A percentile compares a stretch with the other conserved stretches of the same genome.
These are phyloP conservation scores for Linurgus olivaceus DNA, from an alignment of 2,797 vertebrate genomes.

Conservation along the genomic window DNA sequence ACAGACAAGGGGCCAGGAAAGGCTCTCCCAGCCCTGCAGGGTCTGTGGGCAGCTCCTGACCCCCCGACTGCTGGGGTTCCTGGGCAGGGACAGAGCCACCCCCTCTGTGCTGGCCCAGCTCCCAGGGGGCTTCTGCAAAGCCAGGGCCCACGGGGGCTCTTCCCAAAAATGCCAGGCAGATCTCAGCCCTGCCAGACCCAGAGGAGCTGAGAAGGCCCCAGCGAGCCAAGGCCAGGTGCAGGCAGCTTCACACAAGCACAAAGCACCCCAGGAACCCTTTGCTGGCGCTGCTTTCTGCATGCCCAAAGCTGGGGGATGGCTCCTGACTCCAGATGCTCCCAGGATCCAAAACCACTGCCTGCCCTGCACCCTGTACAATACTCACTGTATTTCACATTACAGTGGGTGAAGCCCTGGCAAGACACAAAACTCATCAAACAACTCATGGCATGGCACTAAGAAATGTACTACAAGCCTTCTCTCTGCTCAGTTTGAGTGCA, in stretches of 20 bases:
- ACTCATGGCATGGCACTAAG: fast-evolving
- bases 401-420: not conserved
- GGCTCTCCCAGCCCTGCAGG: not conserved
- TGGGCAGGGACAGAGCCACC: not conserved
- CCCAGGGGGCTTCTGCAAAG: fast-evolving
- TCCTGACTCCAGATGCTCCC: not conserved
- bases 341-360: not conserved
- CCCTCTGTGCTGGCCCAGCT: not conserved
- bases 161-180: not conserved
- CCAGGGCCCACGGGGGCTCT: not conserved
- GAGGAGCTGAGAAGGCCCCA: not conserved
- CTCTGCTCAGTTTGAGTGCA: not conserved
- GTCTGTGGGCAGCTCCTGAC: not conserved
- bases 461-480: not conserved
- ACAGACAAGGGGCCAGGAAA: not conserved
- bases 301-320: not conserved
- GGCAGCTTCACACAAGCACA: not conserved
- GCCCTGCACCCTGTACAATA: fast-evolving
- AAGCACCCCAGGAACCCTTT: fast-evolving
- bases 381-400: not conserved
- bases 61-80: fast-evolving
- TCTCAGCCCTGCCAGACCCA: not conserved
- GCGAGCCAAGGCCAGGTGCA: not conserved
- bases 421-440: not conserved
- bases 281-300: not conserved